Conservation (phyloP, 2,113 vertebrate species). For the Grallaria varia region DNA sequence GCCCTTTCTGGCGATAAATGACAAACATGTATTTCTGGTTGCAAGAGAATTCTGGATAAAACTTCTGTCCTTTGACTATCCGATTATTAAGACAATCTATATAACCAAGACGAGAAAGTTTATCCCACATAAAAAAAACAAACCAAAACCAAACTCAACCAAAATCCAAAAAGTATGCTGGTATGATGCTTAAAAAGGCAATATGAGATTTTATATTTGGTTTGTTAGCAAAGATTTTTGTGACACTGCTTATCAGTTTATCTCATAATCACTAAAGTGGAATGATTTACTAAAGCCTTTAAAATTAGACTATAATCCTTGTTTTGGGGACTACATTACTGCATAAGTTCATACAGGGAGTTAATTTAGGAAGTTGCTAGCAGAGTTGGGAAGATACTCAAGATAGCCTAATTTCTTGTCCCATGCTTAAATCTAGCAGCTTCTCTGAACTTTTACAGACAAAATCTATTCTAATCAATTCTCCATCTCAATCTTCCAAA, state of each 20-base stretch:
- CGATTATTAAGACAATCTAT: neutral
- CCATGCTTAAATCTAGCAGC: neutral
- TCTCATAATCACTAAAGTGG: neutral
- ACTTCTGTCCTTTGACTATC: neutral
- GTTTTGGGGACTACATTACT: neutral
- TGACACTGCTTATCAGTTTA: neutral
- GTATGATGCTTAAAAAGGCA: neutral
- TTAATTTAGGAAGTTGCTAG: neutral
- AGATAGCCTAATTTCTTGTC: neutral
- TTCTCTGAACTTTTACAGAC: neutral
- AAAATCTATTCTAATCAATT: neutral
- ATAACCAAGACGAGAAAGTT: neutral
- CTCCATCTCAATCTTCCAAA: neutral
- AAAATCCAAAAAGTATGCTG: neutral
- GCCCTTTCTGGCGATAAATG: neutral
- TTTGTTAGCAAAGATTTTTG: neutral
- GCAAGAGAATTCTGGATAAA: neutral
- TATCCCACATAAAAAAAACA: neutral
- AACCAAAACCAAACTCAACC: neutral
- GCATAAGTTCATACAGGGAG: neutral
- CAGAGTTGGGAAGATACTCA: neutral
- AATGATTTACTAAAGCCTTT: neutral
- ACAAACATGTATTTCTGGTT: neutral
- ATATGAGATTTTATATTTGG: neutral
- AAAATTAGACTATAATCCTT: neutral